Percentiles rank a stretch among this genome's conserved stretches.
phyloP scores from a whole-genome alignment of 2,113 vertebrate species.

The Pelecanoides urinatrix region DNA sequence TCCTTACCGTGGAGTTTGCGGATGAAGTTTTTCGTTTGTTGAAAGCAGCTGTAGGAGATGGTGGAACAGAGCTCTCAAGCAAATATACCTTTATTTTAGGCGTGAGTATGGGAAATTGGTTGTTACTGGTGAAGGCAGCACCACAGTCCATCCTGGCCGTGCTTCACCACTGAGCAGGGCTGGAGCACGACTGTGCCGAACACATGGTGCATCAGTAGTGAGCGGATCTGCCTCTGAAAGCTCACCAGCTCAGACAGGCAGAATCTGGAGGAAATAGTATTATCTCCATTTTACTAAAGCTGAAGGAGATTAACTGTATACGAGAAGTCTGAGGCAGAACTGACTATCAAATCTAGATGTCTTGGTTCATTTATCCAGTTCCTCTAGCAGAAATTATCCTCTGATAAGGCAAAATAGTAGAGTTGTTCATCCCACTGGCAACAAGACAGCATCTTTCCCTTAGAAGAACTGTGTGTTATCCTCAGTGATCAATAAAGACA shows the following conservation, averaged over 20 bases:
- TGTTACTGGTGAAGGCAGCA: not conserved
- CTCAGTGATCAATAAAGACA: not conserved
- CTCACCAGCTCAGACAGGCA: not conserved
- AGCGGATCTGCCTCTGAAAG: not conserved
- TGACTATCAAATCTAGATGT: not conserved
- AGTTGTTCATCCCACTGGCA: not conserved
- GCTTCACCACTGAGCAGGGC: not conserved
- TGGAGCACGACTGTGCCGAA: not conserved
- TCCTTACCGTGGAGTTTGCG: not conserved
- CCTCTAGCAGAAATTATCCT: not conserved
- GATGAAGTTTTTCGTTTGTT: not conserved
- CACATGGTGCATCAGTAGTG: accelerated
- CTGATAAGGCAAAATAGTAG: not conserved
- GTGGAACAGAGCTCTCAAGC: not conserved
- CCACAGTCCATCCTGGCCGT: accelerated
- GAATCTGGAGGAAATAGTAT: not conserved
- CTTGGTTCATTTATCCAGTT: not conserved
- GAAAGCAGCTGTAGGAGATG: not conserved
- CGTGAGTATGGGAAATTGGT: too few species aligned
- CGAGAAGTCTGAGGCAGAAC: not conserved
- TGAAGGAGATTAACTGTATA: not conserved
- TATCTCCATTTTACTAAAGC: slow-evolving; percentile 4
- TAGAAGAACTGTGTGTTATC: not conserved
- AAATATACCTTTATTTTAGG: not conserved
- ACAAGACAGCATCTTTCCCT: not conserved